Conservation (phyloP, 2,888 invertebrate genomes). For the Corbicula japonica region DNA sequence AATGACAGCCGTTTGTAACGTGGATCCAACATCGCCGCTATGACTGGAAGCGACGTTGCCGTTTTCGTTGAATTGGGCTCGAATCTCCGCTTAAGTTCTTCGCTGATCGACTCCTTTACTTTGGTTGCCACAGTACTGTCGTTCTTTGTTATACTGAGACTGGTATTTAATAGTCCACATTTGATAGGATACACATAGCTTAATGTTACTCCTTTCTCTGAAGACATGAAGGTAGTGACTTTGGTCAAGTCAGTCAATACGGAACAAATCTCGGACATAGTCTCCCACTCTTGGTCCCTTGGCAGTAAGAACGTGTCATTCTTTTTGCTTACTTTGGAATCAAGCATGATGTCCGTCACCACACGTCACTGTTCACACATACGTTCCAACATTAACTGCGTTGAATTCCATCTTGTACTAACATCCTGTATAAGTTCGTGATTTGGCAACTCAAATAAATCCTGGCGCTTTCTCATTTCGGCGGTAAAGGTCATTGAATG, state of each 20-base stretch:
- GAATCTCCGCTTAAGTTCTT: background rate
- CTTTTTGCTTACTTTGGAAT: slow-evolving; percentile 1
- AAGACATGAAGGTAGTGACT: slow-evolving; percentile 12
- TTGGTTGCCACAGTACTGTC: background rate
- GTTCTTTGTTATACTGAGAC: background rate
- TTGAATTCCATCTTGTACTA: no score
- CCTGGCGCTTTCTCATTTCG: slow-evolving; percentile 22
- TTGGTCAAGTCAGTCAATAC: background rate
- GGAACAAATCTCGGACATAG: background rate
- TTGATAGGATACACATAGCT: background rate
- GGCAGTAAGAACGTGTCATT: background rate
- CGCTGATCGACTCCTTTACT: background rate
- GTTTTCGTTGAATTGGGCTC: no score
- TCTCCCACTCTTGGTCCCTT: slow-evolving; percentile 7
- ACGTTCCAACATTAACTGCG: no score
- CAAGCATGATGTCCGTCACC: slow-evolving; percentile 2
- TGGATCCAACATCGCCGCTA: no score
- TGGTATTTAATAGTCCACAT: background rate
- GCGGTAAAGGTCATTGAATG: slow-evolving; percentile 9
- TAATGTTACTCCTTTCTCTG: background rate
- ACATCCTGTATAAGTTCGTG: no score
- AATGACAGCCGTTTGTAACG: no score
- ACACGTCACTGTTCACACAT: no score
- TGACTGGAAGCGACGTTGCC: no score
- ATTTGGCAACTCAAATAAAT: background rate